phyloP scores from a whole-genome alignment of 2,113 vertebrate genomes.

The Paratilapia polleni region DNA sequence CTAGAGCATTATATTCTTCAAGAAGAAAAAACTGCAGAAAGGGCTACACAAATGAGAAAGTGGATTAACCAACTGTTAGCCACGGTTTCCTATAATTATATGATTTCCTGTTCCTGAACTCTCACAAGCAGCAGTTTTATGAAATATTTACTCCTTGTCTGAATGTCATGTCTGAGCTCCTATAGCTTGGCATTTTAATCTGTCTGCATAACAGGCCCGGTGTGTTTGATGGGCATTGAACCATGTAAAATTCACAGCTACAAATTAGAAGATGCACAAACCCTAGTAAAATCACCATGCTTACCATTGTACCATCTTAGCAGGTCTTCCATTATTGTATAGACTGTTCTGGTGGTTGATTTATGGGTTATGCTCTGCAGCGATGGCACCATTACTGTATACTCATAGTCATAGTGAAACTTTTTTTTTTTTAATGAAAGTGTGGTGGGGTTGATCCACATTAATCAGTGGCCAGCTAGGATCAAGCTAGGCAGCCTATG shows the following conservation, averaged over 20 bases:
- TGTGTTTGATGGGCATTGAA: neutral
- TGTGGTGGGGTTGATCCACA: constrained; percentile 16
- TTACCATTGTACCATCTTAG: constrained; percentile 4
- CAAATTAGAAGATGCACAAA: constrained; percentile 9
- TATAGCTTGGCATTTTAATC: neutral
- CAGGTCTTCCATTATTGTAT: constrained; percentile 24
- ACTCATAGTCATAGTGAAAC: neutral
- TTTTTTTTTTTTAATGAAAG: constrained; percentile 28
- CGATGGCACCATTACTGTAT: constrained; percentile 7
- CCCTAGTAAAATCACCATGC: neutral
- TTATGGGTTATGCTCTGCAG: constrained; percentile 24
- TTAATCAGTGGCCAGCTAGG: no score
- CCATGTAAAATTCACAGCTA: constrained; percentile 8
- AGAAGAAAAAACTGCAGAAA: neutral
- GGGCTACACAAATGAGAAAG: neutral
- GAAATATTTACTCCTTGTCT: neutral
- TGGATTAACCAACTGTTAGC: neutral
- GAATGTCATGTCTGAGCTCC: neutral
- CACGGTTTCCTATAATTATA: neutral
- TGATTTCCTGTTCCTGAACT: neutral
- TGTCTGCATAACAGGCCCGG: neutral
- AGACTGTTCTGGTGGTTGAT: constrained; percentile 29
- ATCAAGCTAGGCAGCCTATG: neutral
- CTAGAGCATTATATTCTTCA: neutral
- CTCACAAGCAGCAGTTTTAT: neutral